Base-by-base conservation (phyloP, 2,797 vertebrate genomes). In the Danio aesculapii region DNA sequence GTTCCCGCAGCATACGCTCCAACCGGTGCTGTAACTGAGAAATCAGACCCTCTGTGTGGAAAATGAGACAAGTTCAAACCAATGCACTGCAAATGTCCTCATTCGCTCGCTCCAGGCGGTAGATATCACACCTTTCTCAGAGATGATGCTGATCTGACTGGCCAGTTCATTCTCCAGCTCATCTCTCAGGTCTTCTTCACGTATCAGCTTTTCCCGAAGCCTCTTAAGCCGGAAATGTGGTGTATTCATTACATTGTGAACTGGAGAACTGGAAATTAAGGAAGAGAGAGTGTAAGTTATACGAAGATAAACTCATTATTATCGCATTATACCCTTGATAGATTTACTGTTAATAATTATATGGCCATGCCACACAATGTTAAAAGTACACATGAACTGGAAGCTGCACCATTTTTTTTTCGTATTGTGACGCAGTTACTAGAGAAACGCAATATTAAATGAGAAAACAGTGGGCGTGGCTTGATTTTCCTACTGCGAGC, bases 201-300 rank as follows among this genome's bases (percentile, higher is more conserved):
- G 90, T 0, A 92, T 91, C 79, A 98, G 88, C 84, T 96, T 95
- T 81, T 95, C 93, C 79, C 94, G 94, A 77, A 98, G 87, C 30
- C 92, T 92, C 21, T 95, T 94, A 86, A 98, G 83, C 89, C 97
- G 97, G 74, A 98, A 97, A 81, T 96, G 96, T 0, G 97, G 97
- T 0, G 97, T 98, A 89, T 96, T 98, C 91, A 98, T 94, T 49
- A 98, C 89, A 1, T 98, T 95, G 16, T 94, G 95, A 87, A 98
- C 88, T 11, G 97, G 97, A 0, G 97, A 98, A 4, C 88, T 91
- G 77, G 82, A 58, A 17, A 69, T 0, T 4, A 0, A 47, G 30
- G 3, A n/a, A n/a, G n/a, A n/a, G n/a, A 30, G 30, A 30, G 30
- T 1, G 30, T 1, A 3, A 30, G 30, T 30, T 30, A 30, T 30